phyloP scores from a whole-genome alignment of 2,113 vertebrate genomes.

The Pygoscelis antarcticus region DNA sequence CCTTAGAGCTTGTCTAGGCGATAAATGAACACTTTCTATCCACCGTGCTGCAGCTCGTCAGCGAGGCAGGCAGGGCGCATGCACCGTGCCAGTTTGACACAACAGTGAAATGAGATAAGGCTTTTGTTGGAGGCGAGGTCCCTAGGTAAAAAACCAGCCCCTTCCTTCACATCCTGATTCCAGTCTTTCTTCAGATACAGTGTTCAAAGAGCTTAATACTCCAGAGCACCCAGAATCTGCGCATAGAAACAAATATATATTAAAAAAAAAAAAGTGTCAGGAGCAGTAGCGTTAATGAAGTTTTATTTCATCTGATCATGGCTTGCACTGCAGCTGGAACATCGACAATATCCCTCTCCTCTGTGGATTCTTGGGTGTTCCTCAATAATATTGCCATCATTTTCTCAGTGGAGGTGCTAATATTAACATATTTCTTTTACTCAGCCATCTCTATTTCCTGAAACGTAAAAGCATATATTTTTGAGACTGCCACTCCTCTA shows the following conservation, averaged over 20 bases:
- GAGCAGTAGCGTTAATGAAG: background rate
- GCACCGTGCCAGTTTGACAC: background rate
- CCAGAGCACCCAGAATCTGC: background rate
- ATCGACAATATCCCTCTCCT: background rate
- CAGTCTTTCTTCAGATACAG: background rate
- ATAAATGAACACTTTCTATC: background rate
- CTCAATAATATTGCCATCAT: background rate
- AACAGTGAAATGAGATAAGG: background rate
- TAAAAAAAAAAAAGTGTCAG: background rate
- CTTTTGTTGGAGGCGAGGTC: background rate
- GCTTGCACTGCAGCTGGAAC: background rate
- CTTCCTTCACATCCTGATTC: background rate
- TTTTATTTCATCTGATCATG: background rate
- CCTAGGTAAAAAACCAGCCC: background rate
- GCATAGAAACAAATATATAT: background rate
- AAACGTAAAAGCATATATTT: background rate
- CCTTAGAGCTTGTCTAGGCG: background rate
- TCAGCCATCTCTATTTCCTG: background rate
- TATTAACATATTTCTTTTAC: background rate
- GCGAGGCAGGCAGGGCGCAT: background rate
- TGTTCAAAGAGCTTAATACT: background rate
- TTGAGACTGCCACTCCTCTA: background rate
- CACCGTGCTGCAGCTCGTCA: rapidly evolving
- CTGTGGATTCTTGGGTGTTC: background rate
- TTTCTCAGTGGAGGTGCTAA: background rate